Evolutionary conservation across 2,113 vertebrate genomes (phyloP), one percentile per base, ranked within the genome.

Genomic region (Elanus axillaris): DNA sequence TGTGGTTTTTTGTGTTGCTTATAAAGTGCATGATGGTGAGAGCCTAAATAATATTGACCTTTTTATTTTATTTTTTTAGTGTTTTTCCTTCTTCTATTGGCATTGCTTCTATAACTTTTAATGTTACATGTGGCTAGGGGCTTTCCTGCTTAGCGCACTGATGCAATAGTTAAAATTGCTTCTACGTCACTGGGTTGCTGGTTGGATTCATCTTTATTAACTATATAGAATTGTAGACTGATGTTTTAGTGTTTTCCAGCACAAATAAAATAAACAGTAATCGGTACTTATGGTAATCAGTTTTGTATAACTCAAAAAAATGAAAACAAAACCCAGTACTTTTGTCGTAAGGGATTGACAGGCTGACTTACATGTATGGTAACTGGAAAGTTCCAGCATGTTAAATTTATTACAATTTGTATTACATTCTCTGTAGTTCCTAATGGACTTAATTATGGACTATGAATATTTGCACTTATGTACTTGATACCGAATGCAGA

Each of bases 391-490:
- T 98, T 98, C 98, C 99, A 98, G 99, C 99, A 98, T 99, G 99
- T 99, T 98, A 98, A 97, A 98, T 98, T 99, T 99, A 99, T 99
- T 98, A 99, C 99, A 94, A 98, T 99, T 99, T 99, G 99, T 99
- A 99, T 98, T 98, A 98, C 98, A 98, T 99, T 99, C 98, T 99
- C 98, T 99, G 99, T 99, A 99, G 98, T 99, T 99, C 98, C 98
- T 99, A 98, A 97, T 97, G 98, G 98, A 98, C 96, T 97, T 98
- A 98, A 97, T 98, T 98, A 99, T 98, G 99, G 98, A 99, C 98
- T 99, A 99, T 99, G 99, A 99, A 98, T 99, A 99, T 99, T 99
- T 99, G 99, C 99, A 99, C 99, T 99, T 99, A 99, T 98, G 99
- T 99, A 99, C 99, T 99, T 99, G 99, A 99, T 99, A 99, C 99